These are phyloP conservation scores for Gadus macrocephalus DNA, from an alignment of 2,113 vertebrate genomes.

Conservation along the genomic window DNA sequence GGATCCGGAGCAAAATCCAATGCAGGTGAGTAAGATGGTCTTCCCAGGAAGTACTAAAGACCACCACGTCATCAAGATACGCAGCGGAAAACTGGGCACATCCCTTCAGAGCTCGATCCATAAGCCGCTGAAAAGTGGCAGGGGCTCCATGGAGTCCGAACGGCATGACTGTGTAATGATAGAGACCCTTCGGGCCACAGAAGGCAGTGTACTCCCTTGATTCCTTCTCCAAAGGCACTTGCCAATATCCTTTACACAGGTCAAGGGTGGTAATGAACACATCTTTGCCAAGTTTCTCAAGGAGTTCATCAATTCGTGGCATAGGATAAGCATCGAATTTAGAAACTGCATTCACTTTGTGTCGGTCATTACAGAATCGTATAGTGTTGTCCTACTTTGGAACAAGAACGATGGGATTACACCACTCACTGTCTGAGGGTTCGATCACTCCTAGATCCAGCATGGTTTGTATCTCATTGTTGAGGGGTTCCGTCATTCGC, in stretches of 20 bases:
- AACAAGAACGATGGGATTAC: constrained; percentile 6
- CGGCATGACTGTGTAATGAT: constrained; percentile 8
- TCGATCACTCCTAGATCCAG: constrained; percentile 3
- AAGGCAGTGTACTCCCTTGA: constrained; percentile 8
- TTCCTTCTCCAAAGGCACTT: not conserved
- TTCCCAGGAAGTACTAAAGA: constrained; percentile 11
- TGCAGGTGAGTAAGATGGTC: not conserved
- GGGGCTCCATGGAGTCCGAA: constrained; percentile 15
- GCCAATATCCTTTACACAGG: no score
- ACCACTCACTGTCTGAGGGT: constrained; percentile 9
- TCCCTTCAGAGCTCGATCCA: not conserved
- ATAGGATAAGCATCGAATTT: constrained; percentile 4
- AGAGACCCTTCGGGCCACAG: not conserved
- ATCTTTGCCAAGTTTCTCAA: constrained; percentile 2
- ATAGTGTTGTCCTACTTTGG: not conserved
- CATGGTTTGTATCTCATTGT: constrained; percentile 4
- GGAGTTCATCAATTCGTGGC: constrained; percentile 6
- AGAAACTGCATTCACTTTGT: not conserved
- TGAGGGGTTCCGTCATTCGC: not conserved
- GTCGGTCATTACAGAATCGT: not conserved
- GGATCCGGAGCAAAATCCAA: not conserved
- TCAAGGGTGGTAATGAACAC: constrained; percentile 1
- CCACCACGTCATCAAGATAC: constrained; percentile 12
- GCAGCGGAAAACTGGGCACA: no score
- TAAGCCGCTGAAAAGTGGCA: not conserved